A percentile compares a stretch with the other conserved stretches of the same genome.
Conservation (phyloP, 1,140 invertebrate species). For the Drosophila navojoa region DNA sequence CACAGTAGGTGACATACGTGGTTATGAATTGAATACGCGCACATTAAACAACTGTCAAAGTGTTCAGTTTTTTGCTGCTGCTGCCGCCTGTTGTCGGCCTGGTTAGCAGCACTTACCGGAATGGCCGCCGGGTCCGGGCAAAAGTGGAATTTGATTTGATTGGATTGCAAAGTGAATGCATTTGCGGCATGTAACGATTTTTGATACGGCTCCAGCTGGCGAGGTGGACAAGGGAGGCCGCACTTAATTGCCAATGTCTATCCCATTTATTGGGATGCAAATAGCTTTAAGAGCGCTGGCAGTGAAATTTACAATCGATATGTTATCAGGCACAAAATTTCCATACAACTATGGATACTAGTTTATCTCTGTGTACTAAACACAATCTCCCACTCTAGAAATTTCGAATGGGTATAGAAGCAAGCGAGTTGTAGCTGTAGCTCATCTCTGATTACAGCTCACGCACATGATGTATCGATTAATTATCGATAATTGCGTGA, state of each 20-base stretch:
- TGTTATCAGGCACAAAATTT: no score
- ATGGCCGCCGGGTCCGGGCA: constrained; percentile 7
- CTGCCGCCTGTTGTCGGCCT: constrained; percentile 5
- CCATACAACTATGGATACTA: no score
- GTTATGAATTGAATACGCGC: constrained; percentile 76
- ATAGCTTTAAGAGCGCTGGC: no score
- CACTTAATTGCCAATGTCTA: constrained; percentile 67
- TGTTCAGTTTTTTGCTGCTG: constrained; percentile 23
- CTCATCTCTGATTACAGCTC: not conserved
- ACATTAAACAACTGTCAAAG: constrained; percentile 68
- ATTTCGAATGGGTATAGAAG: no score
- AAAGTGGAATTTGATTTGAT: constrained; percentile 77
- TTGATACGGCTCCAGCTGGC: constrained; percentile 34
- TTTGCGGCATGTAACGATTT: constrained; percentile 54
- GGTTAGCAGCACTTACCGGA: constrained; percentile 20
- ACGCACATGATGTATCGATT: not conserved
- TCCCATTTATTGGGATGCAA: constrained; percentile 23
- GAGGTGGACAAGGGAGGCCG: constrained; percentile 3
- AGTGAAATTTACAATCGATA: not conserved
- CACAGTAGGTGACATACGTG: constrained; percentile 40
- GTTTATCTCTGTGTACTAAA: no score
- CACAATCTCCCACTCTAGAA: not conserved
- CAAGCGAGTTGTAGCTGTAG: no score
- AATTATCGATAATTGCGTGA: not conserved
- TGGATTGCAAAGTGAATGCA: constrained; percentile 64